Base-by-base conservation (phyloP, 2,888 invertebrate genomes). In the Bombyx huttoni region DNA sequence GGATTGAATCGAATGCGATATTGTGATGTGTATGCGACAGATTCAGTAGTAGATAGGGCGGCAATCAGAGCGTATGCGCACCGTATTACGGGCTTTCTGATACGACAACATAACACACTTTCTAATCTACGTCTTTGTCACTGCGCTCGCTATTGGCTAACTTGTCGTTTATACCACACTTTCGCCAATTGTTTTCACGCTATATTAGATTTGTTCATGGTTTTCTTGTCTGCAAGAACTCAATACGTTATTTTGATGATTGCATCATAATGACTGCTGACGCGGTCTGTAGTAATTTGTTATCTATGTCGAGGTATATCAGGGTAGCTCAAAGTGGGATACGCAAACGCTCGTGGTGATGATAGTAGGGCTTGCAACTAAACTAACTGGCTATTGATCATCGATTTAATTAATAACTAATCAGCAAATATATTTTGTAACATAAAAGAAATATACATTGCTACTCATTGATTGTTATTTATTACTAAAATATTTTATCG, bases 101-200 rank as follows among this genome's bases (percentile, higher is more conserved):
- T 83, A 85, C 69, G 40, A 81, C 80, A 79, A 76, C 81, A 76
- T 76, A 79, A 79, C 81, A 81, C 80, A 86, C 88, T 88, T 88
- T 88, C 87, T 88, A 88, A 86, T 86, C 85, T 85, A 75, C 78
- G 81, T 74, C 80, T 85, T 87, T 86, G 88, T 88, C 87, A 85
- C 80, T 79, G 72, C 71, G 74, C 73, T 74, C 72, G 71, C 77
- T 80, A 84, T 86, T 83, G 85, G 81, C 74, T 78, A 82, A 79
- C 79, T 78, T 75, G 72, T 69, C 66, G 63, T 75, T 64, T 78
- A 78, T 75, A 75, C 70, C 74, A 73, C 75, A 86, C 87, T 88
- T 88, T 88, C 88, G 85, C 88, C 85, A 78, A 87, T 87, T 87
- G 88, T 87, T 86, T 87, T 85, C 84, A 86, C 80, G 83, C 78